Evolutionary conservation across 2,888 invertebrate species (phyloP), one percentile per base, ranked within the genome.

Genomic region (Sthenelais limicola): DNA sequence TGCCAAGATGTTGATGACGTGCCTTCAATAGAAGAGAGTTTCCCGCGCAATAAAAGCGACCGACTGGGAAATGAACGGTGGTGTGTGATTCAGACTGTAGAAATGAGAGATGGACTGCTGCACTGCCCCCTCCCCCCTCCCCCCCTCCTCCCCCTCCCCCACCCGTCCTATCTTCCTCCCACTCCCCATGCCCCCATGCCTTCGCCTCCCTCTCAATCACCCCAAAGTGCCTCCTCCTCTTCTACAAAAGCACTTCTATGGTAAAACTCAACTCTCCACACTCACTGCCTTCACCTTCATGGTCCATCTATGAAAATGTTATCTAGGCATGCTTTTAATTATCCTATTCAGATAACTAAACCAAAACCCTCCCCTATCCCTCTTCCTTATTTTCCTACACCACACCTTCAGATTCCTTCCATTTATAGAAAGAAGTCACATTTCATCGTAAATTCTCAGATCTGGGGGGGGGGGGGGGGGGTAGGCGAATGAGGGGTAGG

Each of bases 1-100:
- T n/a, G n/a, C n/a, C n/a, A 3, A 18, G 62, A 24, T 18, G 62
- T 43, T 35, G 35, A 35, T 62, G 62, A 62, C 62, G 62, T 43
- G 35, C 62, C 9, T 15, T 62, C 62, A 62, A 62, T 62, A 43
- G 62, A 21, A 28, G 26, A 28, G 43, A 43, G 43, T 43, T 43
- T 43, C 43, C 43, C 43, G 43, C 43, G 43, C 43, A 12, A 43
- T 43, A 43, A 43, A 43, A 43, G 43, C 12, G 43, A 18, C 43
- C 18, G 54, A 32, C 30, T 24, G 54, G 54, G 54, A 54, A 30
- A 30, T 28, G 54, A 24, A 54, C 30, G 54, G 51, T 26, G 51
- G 21, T 26, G 9, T 7, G 51, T 51, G 43, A 43, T 43, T 43
- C 43, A 43, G 9, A 43, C 43, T 43, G 12, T 18, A 43, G 12